Base-by-base conservation (phyloP, 2,888 invertebrate species). In the Scaptomyza reducta region DNA sequence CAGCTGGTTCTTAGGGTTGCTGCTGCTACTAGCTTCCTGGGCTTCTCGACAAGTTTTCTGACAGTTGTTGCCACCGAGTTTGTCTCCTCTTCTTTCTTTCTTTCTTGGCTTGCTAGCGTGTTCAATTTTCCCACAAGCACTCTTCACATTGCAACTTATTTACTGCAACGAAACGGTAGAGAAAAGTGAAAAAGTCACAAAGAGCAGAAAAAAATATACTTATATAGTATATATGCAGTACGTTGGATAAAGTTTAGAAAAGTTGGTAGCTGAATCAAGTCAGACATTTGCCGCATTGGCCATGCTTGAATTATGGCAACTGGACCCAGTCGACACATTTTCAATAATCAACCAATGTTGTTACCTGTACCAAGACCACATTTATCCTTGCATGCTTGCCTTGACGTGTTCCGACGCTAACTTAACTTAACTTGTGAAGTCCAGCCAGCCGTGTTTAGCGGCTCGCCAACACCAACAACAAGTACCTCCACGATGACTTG, bases 61-160 rank as follows among this genome's bases (percentile, higher is more conserved):
- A 47, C 56, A 42, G 49, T 55, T 54, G 45, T 55, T 50, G 27
- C 33, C 27, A 42, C 47, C 59, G 60, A 58, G 31, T 62, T 66
- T 67, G 65, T 53, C 63, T 53, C 47, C 68, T 75, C 61, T 63
- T 46, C 50, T 27, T 7, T 27, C 27, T 3, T 0, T 31, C 2
- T 11, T 18, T 10, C 13, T 56, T 41, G 58, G 61, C 60, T 40
- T 58, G 57, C 68, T 50, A 38, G 22, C 64, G 61, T 68, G 77
- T 70, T 78, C 74, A 76, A 74, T 75, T 73, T 65, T 60, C 69
- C 61, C 61, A 56, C 59, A 58, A 81, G 70, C 69, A 67, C 79
- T 70, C 86, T 82, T 82, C 82, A 85, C 87, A 79, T 85, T 85
- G 87, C 85, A 87, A 82, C 87, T 82, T 85, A 79, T 79, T 84